These are phyloP conservation scores for mouse (Mus musculus) DNA, from an alignment of 2,113 vertebrate species.

Conservation along the genomic window DNA sequence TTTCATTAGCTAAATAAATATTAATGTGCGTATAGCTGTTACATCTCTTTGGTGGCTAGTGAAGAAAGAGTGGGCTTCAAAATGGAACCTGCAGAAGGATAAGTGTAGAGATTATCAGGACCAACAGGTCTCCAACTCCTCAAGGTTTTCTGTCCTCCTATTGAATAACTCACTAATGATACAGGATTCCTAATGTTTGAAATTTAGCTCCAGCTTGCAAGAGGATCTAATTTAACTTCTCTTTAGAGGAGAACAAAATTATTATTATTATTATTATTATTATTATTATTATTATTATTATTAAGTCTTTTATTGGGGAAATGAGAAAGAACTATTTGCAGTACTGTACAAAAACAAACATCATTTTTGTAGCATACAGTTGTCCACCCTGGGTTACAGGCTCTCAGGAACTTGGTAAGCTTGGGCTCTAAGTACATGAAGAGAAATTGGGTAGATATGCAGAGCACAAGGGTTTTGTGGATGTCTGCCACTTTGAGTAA, in stretches of 20 bases:
- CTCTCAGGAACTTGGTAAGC: not conserved
- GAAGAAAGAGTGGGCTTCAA: not conserved
- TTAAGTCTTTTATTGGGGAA: not conserved
- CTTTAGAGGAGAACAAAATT: not conserved
- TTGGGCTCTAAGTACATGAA: not conserved
- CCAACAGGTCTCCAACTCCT: not conserved
- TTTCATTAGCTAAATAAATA: not conserved
- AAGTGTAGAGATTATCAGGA: not conserved
- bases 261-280: not conserved
- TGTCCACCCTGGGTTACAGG: not conserved
- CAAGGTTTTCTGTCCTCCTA: not conserved
- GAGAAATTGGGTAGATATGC: not conserved
- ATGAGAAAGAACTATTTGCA: slow-evolving; percentile 14
- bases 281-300: not conserved
- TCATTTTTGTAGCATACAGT: not conserved
- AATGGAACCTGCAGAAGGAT: not conserved
- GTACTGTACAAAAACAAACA: not conserved
- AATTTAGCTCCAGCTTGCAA: not conserved
- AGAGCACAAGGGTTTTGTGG: not conserved
- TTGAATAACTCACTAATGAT: not conserved
- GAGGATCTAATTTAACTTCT: not conserved
- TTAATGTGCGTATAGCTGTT: not conserved
- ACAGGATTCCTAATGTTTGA: not conserved
- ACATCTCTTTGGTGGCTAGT: not conserved
- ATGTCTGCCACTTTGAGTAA: not conserved